Percentiles rank a stretch among this genome's conserved stretches.
These are phyloP conservation scores for Plectropomus leopardus DNA, from an alignment of 2,113 vertebrate species.

Conservation along the genomic window DNA sequence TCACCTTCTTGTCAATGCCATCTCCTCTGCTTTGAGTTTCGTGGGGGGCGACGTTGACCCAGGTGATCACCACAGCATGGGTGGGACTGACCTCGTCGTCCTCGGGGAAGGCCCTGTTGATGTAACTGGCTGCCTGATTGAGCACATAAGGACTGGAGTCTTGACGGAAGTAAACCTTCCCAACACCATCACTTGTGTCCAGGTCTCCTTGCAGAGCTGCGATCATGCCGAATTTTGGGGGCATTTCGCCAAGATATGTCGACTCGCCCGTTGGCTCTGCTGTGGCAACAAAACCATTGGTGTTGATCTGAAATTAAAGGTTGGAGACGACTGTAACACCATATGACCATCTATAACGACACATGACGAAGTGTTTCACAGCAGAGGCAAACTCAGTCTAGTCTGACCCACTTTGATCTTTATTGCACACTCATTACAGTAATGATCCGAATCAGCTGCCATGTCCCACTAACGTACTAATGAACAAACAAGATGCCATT, in stretches of 20 bases:
- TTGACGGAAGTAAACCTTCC: conserved; percentile 90
- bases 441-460: conserved; percentile 63
- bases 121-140: conserved; percentile 80
- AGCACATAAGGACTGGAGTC: conserved; percentile 84
- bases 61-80: conserved; percentile 88
- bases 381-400: conserved; percentile 13
- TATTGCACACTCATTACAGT: conserved; percentile 69
- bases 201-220: conserved; percentile 91
- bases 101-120: conserved; percentile 89
- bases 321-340: conserved; percentile 12
- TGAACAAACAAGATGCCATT: conserved; percentile 63
- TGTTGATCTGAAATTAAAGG: conserved; percentile 87
- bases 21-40: conserved; percentile 68
- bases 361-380: conserved; percentile 22
- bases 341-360: conserved; percentile 8
- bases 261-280: conserved; percentile 84
- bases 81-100: conserved; percentile 81
- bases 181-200: conserved; percentile 88
- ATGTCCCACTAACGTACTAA: conserved; percentile 48
- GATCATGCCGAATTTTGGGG: conserved; percentile 88
- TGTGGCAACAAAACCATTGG: conserved; percentile 91
- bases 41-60: conserved; percentile 86
- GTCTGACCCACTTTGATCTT: conserved; percentile 66
- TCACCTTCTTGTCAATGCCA: conserved; percentile 84
- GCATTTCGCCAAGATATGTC: conserved; percentile 87